Conservation (phyloP, 2,113 vertebrate genomes). For the Campylomormyrus numenius region DNA sequence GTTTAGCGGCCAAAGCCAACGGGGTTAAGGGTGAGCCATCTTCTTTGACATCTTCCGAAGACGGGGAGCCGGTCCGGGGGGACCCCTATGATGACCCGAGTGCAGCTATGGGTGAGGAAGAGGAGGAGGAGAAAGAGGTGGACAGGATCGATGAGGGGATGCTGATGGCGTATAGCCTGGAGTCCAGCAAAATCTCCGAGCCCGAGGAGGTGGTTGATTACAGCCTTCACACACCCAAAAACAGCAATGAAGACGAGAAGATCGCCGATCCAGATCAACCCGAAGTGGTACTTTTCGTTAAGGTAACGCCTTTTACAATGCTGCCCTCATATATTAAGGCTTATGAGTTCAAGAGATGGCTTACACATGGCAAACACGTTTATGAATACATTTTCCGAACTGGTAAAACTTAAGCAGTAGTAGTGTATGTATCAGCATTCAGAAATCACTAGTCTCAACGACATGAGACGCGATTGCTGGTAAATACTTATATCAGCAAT, state of each 20-base stretch:
- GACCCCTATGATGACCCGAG: slow-evolving; percentile 8
- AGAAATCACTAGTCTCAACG: not conserved
- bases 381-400: not conserved
- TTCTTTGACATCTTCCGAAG: slow-evolving; percentile 25
- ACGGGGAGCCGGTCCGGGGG: slow-evolving; percentile 13
- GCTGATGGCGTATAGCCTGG: not conserved
- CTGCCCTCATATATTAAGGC: not conserved
- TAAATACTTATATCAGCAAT: not conserved
- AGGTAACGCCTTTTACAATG: slow-evolving; percentile 51
- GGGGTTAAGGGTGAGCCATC: not conserved
- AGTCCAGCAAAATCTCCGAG: slow-evolving; percentile 12
- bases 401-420: not conserved
- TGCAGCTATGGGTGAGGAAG: not conserved
- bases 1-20: not conserved
- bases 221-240: slow-evolving; percentile 18
- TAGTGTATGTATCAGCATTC: not conserved
- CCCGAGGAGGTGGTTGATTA: not conserved
- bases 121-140: not conserved
- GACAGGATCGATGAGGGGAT: not conserved
- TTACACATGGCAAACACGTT: not conserved
- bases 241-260: slow-evolving; percentile 32
- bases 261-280: not conserved
- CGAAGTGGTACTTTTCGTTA: slow-evolving; percentile 53
- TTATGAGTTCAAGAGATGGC: not conserved
- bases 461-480: not conserved